Percentiles rank a stretch among this genome's conserved stretches.
phyloP scores from a whole-genome alignment of 2,888 invertebrate genomes.

The Amblyteles armatorius region DNA sequence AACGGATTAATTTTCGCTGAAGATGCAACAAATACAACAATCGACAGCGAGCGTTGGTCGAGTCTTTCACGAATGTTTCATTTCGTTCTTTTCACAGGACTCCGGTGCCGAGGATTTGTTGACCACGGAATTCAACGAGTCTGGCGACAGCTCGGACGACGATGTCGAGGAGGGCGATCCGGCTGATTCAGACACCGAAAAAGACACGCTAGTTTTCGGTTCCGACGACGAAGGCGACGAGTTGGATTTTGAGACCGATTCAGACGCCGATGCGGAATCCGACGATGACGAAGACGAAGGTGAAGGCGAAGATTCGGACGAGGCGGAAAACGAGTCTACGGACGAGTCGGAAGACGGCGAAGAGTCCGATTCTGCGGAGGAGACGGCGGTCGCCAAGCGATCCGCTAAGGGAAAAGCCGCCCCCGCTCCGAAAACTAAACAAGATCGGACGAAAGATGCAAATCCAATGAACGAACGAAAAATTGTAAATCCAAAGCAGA shows the following conservation, averaged over 20 bases:
- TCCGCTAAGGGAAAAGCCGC: not conserved
- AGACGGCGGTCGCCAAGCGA: not conserved
- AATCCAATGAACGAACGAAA: not conserved
- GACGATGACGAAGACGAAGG: constrained; percentile 48
- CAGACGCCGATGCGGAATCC: constrained; percentile 62
- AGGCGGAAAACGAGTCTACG: constrained; percentile 8
- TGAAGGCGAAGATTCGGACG: constrained; percentile 52
- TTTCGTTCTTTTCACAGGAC: constrained; percentile 72
- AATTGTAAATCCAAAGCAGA: constrained; percentile 55
- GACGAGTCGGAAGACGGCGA: not conserved
- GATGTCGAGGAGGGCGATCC: constrained; percentile 84
- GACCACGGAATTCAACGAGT: constrained; percentile 79
- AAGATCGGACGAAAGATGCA: not conserved
- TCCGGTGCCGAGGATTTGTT: constrained; percentile 79
- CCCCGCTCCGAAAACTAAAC: not conserved
- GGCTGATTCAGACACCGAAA: constrained; percentile 84
- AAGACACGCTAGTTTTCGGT: constrained; percentile 84
- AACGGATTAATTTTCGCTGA: not conserved
- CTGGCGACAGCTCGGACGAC: constrained; percentile 85
- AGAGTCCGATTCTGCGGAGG: not conserved
- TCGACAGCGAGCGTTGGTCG: not conserved
- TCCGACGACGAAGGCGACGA: constrained; percentile 86
- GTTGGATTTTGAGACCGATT: constrained; percentile 70
- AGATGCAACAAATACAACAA: not conserved
- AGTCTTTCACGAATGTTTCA: not conserved